Base-by-base conservation (phyloP, 1,140 invertebrate species). In the Periplaneta americana region DNA sequence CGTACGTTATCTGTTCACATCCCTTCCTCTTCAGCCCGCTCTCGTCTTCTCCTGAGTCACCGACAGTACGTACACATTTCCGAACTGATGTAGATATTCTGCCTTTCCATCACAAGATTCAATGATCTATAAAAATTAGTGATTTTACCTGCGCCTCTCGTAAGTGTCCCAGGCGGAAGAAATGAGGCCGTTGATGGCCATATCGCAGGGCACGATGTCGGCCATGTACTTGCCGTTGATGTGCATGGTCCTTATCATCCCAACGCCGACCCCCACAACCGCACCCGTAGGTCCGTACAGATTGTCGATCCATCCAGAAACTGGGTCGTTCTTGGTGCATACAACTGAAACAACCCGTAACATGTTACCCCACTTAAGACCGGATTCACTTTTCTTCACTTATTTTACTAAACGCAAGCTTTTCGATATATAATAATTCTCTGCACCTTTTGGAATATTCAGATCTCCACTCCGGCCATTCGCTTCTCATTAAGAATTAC, bases 171-270 rank as follows among this genome's bases (percentile, higher is more conserved):
- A 96, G 0, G 94, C 95, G 57, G 91, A 90, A n/a, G 93, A 92
- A 79, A 97, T 92, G 82, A 95, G 89, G 4, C 94, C 92, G 86
- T 96, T 96, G 13, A 96, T 92, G 36, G 93, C 92, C 86, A 95
- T 91, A 87, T 97, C 96, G 9, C 96, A 95, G 0, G 96, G 96
- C n/a, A 97, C 93, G 34, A 97, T 89, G 85, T 97, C 95, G 0
- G 95, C 95, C 80, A 89, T 87, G 34, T 90, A 88, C 34, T 89
- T 88, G 18, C 86, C 86, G 83, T 91, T 88, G 82, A 91, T 92
- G 81, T 91, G 89, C 83, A 97, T 90, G 6, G 94, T 92, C 80
- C 94, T 91, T 32, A 97, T 86, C 1, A 97, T 88, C 32, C 96
- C 96, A 39, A 95, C 92, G 9, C 93, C 94, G 34, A 93, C 92